A percentile compares a stretch with the other conserved stretches of the same genome.
phyloP scores from a whole-genome alignment of 2,888 invertebrate species.

The Stramonita haemastoma region DNA sequence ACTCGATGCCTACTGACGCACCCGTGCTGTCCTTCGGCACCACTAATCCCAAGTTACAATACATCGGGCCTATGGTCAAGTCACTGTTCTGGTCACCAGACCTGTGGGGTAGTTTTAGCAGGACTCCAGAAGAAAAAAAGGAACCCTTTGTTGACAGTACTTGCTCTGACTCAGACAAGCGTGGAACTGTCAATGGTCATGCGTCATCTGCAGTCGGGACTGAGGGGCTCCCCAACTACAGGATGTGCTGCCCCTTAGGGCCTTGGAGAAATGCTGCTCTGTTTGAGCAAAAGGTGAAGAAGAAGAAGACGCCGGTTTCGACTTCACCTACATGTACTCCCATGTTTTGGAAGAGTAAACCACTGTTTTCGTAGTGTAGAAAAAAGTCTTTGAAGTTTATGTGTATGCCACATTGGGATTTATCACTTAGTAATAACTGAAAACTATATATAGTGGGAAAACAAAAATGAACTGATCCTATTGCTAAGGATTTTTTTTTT shows the following conservation, averaged over 20 bases:
- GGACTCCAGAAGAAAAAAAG: background rate
- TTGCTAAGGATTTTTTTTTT: no score
- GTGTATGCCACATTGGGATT: no score
- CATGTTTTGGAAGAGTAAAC: no score
- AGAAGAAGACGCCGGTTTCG: background rate
- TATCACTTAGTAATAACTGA: no score
- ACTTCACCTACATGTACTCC: background rate
- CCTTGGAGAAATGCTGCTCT: background rate
- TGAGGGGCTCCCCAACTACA: background rate
- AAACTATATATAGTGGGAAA: no score
- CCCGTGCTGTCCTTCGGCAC: background rate
- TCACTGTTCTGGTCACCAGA: background rate
- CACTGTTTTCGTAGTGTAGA: no score
- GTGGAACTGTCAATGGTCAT: no score
- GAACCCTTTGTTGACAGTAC: background rate
- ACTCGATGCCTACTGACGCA: background rate
- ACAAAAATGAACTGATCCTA: no score
- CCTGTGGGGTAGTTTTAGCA: background rate
- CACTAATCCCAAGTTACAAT: no score
- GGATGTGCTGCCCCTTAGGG: background rate
- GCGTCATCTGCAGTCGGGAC: no score
- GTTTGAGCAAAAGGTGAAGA: background rate
- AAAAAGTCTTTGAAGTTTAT: no score
- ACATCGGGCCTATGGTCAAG: background rate
- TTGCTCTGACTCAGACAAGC: background rate